Evolutionary conservation across 2,888 invertebrate species (phyloP), one percentile per base, ranked within the genome.

Genomic region (Frankliniella fusca): DNA sequence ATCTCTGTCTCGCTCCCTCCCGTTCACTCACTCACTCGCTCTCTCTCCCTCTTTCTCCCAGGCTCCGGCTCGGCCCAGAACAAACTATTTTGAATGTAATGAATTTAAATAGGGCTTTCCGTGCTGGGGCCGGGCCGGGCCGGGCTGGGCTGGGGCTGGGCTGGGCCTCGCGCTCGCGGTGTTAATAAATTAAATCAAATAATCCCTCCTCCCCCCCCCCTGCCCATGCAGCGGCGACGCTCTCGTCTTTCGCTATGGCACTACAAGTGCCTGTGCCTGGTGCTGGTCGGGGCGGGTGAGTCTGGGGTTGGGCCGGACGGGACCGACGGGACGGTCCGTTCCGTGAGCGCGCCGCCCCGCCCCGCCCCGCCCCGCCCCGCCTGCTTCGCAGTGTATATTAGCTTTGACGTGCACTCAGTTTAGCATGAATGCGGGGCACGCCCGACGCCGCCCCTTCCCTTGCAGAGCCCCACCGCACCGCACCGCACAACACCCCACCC

Each of bases 141-240:
- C 27, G 70, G 38, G 27, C 27, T 15, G 61, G 10, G 38, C 38
- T 5, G 38, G 38, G 38, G 3, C 38, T 2, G 38, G 38, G 38
- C 38, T 61, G 7, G 61, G 61, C n/a, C 61, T 61, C 61, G 61
- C 61, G 61, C 54, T 54, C 54, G 11, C 23, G 70, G 23, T 76
- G 70, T 76, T 76, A 76, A 76, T 76, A 76, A 76, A 76, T 76
- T 76, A 76, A 76, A 76, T 76, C 27, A 76, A 76, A 76, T 76
- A 76, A 38, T 38, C 61, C 61, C 61, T 70, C 70, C 70, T 3
- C n/a, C 3, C 20, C 20, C 65, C 70, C 23, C 38, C 38, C 38
- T 38, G 38, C 38, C 38, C 38, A 38, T 38, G 38, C 38, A 38
- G 38, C 38, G 5, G 38, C 38, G 38, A 38, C 38, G 38, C 38